Evolutionary conservation across 2,113 vertebrate species (phyloP).

Genomic region (Malurus cyaneus): DNA sequence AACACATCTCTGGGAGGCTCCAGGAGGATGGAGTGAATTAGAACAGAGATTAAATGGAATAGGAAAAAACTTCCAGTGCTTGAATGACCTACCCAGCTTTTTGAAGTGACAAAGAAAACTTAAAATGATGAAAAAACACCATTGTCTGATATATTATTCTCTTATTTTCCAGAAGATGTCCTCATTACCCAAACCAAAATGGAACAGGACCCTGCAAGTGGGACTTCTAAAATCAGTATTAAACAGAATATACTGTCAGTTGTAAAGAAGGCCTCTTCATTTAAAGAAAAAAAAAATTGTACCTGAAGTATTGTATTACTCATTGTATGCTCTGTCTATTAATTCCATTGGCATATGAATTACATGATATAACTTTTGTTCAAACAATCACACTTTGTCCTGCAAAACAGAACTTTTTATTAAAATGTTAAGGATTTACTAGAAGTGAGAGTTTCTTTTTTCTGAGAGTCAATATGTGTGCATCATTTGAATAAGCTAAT

Average conservation of each 20-base stretch:
- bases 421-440: background rate
- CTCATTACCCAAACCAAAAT: background rate
- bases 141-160: background rate
- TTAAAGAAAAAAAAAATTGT: background rate
- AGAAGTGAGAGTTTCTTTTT: background rate
- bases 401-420: background rate
- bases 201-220: background rate
- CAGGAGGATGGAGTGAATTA: background rate
- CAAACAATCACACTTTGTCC: background rate
- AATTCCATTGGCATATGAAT: background rate
- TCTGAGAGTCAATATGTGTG: background rate
- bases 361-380: background rate
- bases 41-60: background rate
- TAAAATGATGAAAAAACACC: background rate
- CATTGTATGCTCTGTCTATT: background rate
- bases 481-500: background rate
- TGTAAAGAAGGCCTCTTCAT: background rate
- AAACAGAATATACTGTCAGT: background rate
- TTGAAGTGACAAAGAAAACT: constrained; percentile 24
- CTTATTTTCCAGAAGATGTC: background rate
- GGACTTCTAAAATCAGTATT: background rate
- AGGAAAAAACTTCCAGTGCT: background rate
- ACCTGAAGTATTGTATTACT: background rate
- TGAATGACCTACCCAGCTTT: background rate
- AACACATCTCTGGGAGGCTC: background rate